Conservation (phyloP, 1,140 invertebrate genomes). For the Eriocheir sinensis region DNA sequence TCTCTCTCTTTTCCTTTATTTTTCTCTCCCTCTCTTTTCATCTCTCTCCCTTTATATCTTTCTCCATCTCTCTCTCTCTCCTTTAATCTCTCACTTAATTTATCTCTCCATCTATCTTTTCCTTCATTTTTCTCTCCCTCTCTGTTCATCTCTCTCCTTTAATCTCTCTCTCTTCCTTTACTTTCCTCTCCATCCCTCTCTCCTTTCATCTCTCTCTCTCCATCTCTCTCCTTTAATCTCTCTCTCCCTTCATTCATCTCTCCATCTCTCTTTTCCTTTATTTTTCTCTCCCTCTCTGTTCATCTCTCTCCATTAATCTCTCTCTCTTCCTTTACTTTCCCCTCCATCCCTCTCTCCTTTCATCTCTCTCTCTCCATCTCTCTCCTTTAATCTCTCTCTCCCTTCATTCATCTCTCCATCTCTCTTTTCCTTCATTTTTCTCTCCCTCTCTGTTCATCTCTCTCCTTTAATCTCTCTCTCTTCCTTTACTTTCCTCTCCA, state of each 20-base stretch:
- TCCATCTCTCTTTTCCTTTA: not conserved
- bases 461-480: not conserved
- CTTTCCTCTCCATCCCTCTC: not conserved
- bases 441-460: slow-evolving; percentile 28
- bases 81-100: not conserved
- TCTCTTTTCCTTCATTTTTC: not conserved
- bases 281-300: not conserved
- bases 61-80: not conserved
- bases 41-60: slow-evolving; percentile 26
- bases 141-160: not conserved
- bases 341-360: not conserved
- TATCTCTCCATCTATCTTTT: not conserved
- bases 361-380: slow-evolving; percentile 7
- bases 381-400: not conserved
- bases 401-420: not conserved
- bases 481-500: not conserved
- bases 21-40: not conserved
- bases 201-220: not conserved
- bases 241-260: not conserved
- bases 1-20: not conserved
- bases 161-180: not conserved
- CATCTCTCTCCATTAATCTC: not conserved
- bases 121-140: not conserved
- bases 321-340: not conserved
- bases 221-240: not conserved